These are phyloP conservation scores for Atta colombica DNA, from an alignment of 1,140 invertebrate species.

Conservation along the genomic window DNA sequence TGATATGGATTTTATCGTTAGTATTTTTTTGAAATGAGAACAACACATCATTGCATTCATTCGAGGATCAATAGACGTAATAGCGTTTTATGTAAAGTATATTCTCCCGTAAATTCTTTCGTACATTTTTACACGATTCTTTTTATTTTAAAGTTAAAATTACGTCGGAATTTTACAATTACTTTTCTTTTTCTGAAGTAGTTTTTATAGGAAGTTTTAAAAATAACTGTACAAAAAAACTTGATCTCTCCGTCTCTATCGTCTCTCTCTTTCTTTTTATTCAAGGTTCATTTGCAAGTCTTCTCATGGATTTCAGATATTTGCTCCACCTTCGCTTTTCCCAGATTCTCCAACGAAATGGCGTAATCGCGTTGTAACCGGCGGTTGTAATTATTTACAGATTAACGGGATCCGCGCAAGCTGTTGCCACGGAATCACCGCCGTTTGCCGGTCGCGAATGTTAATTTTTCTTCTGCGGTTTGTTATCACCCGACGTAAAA, in stretches of 20 bases:
- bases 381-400: conserved; percentile 58
- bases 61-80: background rate
- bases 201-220: background rate
- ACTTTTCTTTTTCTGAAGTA: conserved; percentile 4
- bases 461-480: conserved; percentile 57
- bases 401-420: background rate
- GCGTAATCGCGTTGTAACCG: conserved; percentile 44
- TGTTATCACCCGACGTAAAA: conserved; percentile 56
- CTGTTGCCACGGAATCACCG: background rate
- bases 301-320: conserved; percentile 36
- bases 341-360: conserved; percentile 1
- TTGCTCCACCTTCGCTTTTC: conserved; percentile 6
- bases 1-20: background rate
- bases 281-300: conserved; percentile 13
- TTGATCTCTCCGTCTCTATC: background rate
- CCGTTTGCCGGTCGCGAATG: conserved; percentile 36
- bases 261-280: conserved; percentile 9
- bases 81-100: background rate
- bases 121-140: background rate
- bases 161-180: background rate
- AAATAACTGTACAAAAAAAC: background rate
- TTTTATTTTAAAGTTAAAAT: background rate
- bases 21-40: background rate
- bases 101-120: background rate
- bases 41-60: background rate